A percentile compares a stretch with the other conserved stretches of the same genome.
phyloP scores from a whole-genome alignment of 2,113 vertebrate species.

The Cisticola juncidis region DNA sequence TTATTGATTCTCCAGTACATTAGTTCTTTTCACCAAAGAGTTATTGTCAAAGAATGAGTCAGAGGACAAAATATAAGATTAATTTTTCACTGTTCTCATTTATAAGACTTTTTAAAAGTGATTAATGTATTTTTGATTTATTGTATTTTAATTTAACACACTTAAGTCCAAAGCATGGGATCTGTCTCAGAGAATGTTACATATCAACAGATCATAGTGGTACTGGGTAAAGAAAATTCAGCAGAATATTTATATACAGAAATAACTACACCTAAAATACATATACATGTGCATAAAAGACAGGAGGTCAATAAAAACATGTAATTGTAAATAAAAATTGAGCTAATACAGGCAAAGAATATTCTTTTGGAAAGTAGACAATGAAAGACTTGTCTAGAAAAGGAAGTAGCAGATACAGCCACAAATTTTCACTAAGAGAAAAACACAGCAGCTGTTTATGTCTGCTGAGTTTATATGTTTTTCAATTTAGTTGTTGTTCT shows the following conservation, averaged over 20 bases:
- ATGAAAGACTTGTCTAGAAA: not conserved
- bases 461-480: not conserved
- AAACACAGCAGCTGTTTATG: not conserved
- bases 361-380: not conserved
- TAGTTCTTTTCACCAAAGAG: conserved; percentile 68
- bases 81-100: conserved; percentile 17
- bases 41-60: conserved; percentile 71
- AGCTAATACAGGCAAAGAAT: not conserved
- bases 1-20: conserved; percentile 73
- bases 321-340: not conserved
- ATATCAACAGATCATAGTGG: not conserved
- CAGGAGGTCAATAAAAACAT: not conserved
- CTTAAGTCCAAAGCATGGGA: not conserved
- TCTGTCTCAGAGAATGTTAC: not conserved
- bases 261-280: not conserved
- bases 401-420: not conserved
- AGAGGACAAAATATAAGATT: conserved; percentile 58
- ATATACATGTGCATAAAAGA: not conserved
- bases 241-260: not conserved
- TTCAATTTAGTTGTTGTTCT: not conserved
- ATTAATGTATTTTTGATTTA: not conserved
- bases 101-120: not conserved
- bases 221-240: not conserved
- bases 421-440: not conserved
- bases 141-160: not conserved